Conservation (phyloP, 2,113 vertebrate genomes). For the Hucho hucho region DNA sequence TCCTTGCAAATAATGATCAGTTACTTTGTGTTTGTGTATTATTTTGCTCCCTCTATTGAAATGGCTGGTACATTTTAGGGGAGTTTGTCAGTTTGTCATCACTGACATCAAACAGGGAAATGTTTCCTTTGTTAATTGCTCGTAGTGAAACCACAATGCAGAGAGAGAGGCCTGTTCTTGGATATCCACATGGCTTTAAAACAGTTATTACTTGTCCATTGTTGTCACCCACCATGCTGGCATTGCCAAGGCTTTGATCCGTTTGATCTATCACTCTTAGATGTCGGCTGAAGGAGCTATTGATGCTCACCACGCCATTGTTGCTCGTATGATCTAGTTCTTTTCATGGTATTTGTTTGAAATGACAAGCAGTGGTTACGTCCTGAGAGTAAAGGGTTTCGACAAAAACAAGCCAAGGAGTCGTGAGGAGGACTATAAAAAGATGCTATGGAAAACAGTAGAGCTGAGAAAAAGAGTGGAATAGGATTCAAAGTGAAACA, state of each 20-base stretch:
- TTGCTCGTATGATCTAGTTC: conserved; percentile 37
- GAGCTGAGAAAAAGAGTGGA: neutral
- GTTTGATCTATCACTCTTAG: conserved; percentile 59
- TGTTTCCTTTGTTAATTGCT: conserved; percentile 34
- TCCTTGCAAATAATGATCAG: conserved; percentile 23
- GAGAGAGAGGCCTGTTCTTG: conserved; percentile 15
- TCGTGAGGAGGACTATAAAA: conserved; percentile 5
- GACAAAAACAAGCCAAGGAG: conserved; percentile 23
- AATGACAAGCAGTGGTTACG: conserved; percentile 46
- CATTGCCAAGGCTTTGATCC: conserved; percentile 64
- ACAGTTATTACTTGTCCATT: conserved; percentile 56
- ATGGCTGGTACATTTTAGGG: neutral
- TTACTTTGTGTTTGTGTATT: conserved; percentile 14
- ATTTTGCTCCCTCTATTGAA: conserved; percentile 30
- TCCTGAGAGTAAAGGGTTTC: conserved; percentile 29
- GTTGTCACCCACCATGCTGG: conserved; percentile 50
- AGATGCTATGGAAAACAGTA: neutral
- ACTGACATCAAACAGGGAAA: conserved; percentile 51
- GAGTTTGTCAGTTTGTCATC: conserved; percentile 36
- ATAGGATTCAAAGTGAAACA: neutral
- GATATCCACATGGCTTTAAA: conserved; percentile 60
- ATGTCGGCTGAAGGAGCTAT: conserved; percentile 58
- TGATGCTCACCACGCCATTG: conserved; percentile 46
- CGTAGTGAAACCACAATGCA: conserved; percentile 17
- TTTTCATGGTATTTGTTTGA: conserved; percentile 50